A percentile compares a stretch with the other conserved stretches of the same genome.
phyloP scores from a whole-genome alignment of 2,888 invertebrate genomes.

The Parelbella ahira region DNA sequence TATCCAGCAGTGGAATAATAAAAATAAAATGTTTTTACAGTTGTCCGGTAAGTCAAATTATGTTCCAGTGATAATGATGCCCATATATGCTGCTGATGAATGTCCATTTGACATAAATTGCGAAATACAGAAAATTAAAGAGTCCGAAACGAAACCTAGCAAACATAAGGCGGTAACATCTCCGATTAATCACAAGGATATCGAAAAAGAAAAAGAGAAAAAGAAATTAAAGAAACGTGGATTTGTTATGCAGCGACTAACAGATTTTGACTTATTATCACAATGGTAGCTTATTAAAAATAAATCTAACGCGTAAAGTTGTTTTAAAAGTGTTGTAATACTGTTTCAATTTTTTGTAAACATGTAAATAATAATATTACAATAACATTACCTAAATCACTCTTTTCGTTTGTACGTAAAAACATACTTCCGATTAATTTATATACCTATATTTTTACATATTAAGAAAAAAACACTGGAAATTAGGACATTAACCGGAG shows the following conservation, averaged over 20 bases:
- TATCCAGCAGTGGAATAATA: too few relatives aligned
- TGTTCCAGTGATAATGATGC: slow-evolving; percentile 70
- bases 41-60: slow-evolving; percentile 44
- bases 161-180: slow-evolving; percentile 33
- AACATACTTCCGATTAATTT: too few relatives aligned
- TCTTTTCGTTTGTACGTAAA: too few relatives aligned
- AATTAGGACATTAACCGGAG: too few relatives aligned
- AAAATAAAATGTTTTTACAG: too few relatives aligned
- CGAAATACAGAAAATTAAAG: slow-evolving; percentile 52
- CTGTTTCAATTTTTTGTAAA: too few relatives aligned
- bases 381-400: too few relatives aligned
- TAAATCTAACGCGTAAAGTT: too few relatives aligned
- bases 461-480: too few relatives aligned
- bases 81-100: slow-evolving; percentile 56
- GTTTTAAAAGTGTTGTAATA: too few relatives aligned
- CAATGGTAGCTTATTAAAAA: slow-evolving; percentile 56
- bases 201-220: slow-evolving; percentile 46
- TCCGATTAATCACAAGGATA: slow-evolving; percentile 30
- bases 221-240: slow-evolving; percentile 54
- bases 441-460: too few relatives aligned
- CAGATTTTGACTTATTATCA: slow-evolving; percentile 64
- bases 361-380: too few relatives aligned
- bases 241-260: slow-evolving; percentile 58
- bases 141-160: slow-evolving; percentile 41
- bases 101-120: slow-evolving; percentile 67